Conservation (phyloP, 1,140 invertebrate species). For the Mizuhopecten yessoensis region DNA sequence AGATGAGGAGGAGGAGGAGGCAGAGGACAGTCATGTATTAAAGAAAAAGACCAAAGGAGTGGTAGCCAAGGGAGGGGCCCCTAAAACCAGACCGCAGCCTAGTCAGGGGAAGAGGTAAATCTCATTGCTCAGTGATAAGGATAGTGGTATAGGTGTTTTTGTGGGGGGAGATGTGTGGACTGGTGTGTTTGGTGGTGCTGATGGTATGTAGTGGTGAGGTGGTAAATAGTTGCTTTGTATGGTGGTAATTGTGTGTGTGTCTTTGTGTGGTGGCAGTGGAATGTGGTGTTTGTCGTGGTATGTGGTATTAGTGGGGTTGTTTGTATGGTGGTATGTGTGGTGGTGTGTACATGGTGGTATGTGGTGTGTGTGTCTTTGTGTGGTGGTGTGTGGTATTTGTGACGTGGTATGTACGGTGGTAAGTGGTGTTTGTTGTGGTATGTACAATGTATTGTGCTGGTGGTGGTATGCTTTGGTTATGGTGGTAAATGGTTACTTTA, state of each 20-base stretch:
- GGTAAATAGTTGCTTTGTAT: no score
- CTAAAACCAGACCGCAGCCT: neutral
- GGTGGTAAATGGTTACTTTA: neutral
- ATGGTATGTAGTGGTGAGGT: no score
- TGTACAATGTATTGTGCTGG: no score
- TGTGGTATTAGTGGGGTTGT: conserved; percentile 45
- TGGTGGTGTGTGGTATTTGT: neutral
- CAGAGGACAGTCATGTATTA: conserved; percentile 35
- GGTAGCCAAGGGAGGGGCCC: conserved; percentile 38
- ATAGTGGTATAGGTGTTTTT: no score
- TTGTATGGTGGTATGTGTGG: conserved; percentile 54
- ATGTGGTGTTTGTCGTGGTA: conserved; percentile 49
- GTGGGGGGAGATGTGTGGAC: no score
- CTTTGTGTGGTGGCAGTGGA: neutral
- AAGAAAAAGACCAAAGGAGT: conserved; percentile 39
- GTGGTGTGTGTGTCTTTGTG: neutral
- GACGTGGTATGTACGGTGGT: neutral
- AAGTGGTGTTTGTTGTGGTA: no score
- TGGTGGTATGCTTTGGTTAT: conserved; percentile 56
- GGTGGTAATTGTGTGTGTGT: neutral
- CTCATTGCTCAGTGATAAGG: no score
- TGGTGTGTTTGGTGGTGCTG: no score
- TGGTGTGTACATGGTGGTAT: conserved; percentile 49
- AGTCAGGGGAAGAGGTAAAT: neutral
- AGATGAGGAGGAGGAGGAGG: conserved; percentile 48